Evolutionary conservation across 92 coral and sea anemone genomes (phyloP).

Genomic region (Porites rus): DNA sequence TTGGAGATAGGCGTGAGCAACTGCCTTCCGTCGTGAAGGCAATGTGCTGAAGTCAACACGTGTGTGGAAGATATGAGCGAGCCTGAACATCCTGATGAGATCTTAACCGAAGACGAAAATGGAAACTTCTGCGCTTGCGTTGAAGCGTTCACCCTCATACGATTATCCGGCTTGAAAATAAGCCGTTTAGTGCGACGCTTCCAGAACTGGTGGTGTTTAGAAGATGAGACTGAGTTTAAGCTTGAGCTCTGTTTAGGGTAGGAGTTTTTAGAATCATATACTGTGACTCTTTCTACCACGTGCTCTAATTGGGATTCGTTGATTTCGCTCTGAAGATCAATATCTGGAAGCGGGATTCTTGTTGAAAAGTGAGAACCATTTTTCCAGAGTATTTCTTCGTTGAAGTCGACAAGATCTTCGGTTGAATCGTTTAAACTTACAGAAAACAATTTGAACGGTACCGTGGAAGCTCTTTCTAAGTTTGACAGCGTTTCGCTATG

Average conservation of each 20-base stretch:
- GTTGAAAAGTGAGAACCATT: slow-evolving; percentile 36
- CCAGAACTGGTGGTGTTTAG: neutral
- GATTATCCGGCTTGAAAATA: slow-evolving; percentile 66
- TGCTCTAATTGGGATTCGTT: slow-evolving; percentile 10
- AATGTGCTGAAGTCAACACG: slow-evolving; percentile 95
- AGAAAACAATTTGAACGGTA: neutral
- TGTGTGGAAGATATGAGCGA: slow-evolving; percentile 79
- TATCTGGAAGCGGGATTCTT: neutral
- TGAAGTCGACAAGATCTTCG: slow-evolving; percentile 24
- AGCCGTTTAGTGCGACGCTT: slow-evolving; percentile 46
- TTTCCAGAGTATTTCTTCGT: slow-evolving; percentile 50
- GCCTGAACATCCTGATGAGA: slow-evolving; percentile 89
- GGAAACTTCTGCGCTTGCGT: slow-evolving; percentile 73
- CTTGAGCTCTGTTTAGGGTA: neutral
- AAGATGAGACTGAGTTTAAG: neutral
- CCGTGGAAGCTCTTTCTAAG: neutral
- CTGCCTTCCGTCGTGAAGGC: slow-evolving; percentile 81
- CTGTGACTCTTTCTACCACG: slow-evolving; percentile 11
- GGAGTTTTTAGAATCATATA: slow-evolving; percentile 8
- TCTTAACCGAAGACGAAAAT: slow-evolving; percentile 81
- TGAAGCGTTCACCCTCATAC: slow-evolving; percentile 52
- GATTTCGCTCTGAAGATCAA: neutral
- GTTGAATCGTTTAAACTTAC: neutral
- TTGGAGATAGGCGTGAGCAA: slow-evolving; percentile 47
- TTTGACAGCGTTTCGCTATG: neutral